These are phyloP conservation scores for Lycaon pictus DNA, from an alignment of 2,113 vertebrate species.

Conservation along the genomic window DNA sequence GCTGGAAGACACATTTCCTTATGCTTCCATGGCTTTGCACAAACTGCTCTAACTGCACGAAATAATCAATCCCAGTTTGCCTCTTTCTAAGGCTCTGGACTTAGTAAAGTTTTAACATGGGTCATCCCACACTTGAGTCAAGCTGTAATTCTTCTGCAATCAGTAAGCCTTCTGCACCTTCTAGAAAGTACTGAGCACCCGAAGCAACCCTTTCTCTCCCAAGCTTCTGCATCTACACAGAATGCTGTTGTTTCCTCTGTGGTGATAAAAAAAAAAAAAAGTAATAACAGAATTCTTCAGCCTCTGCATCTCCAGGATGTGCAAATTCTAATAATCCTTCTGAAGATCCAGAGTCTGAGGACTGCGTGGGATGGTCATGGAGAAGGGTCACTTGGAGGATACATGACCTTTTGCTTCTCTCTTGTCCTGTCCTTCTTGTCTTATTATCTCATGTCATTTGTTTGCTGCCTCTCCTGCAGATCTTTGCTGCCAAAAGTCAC, in stretches of 20 bases:
- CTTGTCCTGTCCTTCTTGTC: background rate
- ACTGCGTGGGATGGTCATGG: background rate
- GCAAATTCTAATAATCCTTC: accelerated
- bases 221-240: background rate
- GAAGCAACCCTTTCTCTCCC: background rate
- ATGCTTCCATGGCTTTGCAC: background rate
- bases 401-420: background rate
- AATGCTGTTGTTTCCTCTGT: background rate
- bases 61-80: background rate
- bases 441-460: background rate
- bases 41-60: background rate
- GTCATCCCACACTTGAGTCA: background rate
- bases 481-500: background rate
- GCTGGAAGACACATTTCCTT: background rate
- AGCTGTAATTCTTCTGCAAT: background rate
- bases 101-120: background rate
- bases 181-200: accelerated
- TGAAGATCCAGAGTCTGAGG: accelerated
- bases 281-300: background rate
- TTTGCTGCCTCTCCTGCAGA: background rate
- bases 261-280: background rate
- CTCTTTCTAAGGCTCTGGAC: background rate
- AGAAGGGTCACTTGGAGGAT: background rate
- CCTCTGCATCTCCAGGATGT: background rate
- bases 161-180: background rate